Base-by-base conservation (phyloP, 1,140 invertebrate species). In the Cryptotermes secundus region DNA sequence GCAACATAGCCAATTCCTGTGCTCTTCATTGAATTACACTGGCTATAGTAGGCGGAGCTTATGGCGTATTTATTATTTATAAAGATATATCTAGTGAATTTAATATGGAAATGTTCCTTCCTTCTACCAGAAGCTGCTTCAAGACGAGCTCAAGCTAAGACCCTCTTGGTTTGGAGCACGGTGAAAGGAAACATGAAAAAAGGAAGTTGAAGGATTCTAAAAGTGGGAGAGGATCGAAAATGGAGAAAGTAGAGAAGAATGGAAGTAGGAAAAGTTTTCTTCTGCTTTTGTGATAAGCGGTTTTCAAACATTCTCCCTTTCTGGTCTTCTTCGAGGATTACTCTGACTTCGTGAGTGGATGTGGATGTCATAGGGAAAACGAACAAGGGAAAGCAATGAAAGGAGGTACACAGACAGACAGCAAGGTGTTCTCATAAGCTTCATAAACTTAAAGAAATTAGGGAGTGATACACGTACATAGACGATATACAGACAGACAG, bases 61-160 rank as follows among this genome's bases (percentile, higher is more conserved):
- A 72, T 72, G 3, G 59, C 31, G n/a, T 72, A 72, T 72, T 72
- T 72, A 72, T 72, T 72, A 72, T 72, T 72, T 72, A 72, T 72
- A 72, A 72, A 72, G 59, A 26, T 72, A 72, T 72, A 72, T 26
- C 26, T 72, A 72, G 59, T 72, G 59, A 72, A 72, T 72, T 72
- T 72, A 72, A 31, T 72, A 72, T 72, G 59, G 59, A 72, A 72
- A 72, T 72, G 59, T 0, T 72, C n/a, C 31, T 4, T 31, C 45
- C 59, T 31, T 31, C 59, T n/a, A 72, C 7, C 26, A 72, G 26
- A 72, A 72, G 45, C 19, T 19, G 45, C 14, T 19, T 49, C 45
- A 49, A 49, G 59, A 72, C 3, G 14, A 31, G 59, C 59, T 72
- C 59, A 72, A 31, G 26, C 9, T n/a, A 72, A 72, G 59, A 31